Evolutionary conservation across 1,140 invertebrate species (phyloP).

Genomic region (Stenopsyche tienmushanensis): DNA sequence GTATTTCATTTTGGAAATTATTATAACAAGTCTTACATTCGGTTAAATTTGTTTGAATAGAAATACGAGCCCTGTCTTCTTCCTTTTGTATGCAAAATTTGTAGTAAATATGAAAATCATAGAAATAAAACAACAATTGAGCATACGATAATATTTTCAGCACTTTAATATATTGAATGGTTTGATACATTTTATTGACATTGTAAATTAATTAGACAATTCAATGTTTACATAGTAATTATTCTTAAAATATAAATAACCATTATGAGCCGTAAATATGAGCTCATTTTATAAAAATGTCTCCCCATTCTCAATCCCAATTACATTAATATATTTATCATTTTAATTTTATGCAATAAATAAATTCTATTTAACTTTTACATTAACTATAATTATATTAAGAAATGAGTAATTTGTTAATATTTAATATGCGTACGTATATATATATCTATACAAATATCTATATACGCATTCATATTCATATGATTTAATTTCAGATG

Average conservation of each 20-base stretch:
- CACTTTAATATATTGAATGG: conserved; percentile 40
- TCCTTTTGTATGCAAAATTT: background rate
- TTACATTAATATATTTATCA: background rate
- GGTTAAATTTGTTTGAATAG: background rate
- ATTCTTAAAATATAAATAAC: conserved; percentile 34
- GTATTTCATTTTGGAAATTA: background rate
- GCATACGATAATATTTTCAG: conserved; percentile 40
- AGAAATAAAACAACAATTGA: conserved; percentile 35
- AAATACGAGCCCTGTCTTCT: background rate
- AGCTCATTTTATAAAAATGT: conserved; percentile 33
- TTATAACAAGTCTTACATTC: background rate
- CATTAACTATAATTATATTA: background rate
- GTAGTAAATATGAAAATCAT: background rate
- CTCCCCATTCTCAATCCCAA: conserved; percentile 8
- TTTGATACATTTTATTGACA: conserved; percentile 36
- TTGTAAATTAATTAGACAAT: conserved; percentile 28
- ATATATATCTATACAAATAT: conserved; percentile 4
- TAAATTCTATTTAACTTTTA: background rate
- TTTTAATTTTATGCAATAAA: conserved; percentile 3
- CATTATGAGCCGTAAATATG: conserved; percentile 24
- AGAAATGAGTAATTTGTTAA: background rate
- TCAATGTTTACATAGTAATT: conserved; percentile 21
- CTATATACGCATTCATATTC: conserved; percentile 1
- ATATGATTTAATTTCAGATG: background rate
- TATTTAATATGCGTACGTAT: conserved; percentile 11